Base-by-base conservation (phyloP, 2,888 invertebrate species). In the Callyntrura guangdongensis region DNA sequence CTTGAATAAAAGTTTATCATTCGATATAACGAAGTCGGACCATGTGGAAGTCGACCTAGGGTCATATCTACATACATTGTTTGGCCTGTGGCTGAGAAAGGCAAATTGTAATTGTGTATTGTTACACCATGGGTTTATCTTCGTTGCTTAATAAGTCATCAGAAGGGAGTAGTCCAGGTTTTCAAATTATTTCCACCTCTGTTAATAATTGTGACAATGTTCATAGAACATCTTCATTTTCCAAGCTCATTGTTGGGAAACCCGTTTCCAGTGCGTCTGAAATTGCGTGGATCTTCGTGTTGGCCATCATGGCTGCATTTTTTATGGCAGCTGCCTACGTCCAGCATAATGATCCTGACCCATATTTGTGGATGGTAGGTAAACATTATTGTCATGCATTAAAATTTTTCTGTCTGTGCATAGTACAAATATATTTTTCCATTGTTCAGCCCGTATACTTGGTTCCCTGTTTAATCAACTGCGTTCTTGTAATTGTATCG, bases 331-430 rank as follows among this genome's bases (percentile, higher is more conserved):
- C 92, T 4, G 89, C 92, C 0, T 92, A 87, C 45, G 92, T 93
- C 12, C 93, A 93, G 72, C 89, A 91, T 20, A 93, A 93, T 69
- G 93, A 93, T 56, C 92, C 92, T 0, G 93, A 93, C 67, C 92
- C 92, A 0, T 92, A 56, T 61, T 17, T 93, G 8, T 93, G 93
- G 93, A 92, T 93, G 87, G 93, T 93, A 67, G 90, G n/a, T n/a
- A n/a, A n/a, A n/a, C n/a, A n/a, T n/a, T n/a, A n/a, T n/a, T n/a
- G n/a, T n/a, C n/a, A n/a, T n/a, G n/a, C n/a, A n/a, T 11, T 20
- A 47, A 36, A 45, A 61, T n/a, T 27, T 36, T 72, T 36, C 20
- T 77, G 14, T 36, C 6, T 3, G 20, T 6, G 17, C 45, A 25
- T 64, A 20, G 17, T n/a, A 36, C 17, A 53, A 17, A 45, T 22